Evolutionary conservation across 2,888 invertebrate genomes (phyloP), one percentile per base, ranked within the genome.

Genomic region (Agrenia bidenticulata): DNA sequence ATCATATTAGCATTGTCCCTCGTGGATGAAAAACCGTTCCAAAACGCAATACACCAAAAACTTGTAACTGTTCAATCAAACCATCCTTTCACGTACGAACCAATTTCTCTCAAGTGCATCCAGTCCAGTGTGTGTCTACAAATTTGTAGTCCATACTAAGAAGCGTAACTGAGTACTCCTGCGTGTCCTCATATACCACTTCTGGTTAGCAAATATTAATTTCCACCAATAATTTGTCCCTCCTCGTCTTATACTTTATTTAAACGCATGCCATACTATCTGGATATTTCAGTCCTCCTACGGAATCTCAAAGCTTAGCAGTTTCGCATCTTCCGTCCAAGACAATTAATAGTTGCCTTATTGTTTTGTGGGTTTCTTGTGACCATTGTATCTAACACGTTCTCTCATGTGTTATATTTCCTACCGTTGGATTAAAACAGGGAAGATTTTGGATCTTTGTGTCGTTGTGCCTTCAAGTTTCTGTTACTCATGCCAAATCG

Each of bases 1-100:
- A 15, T 45, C 45, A 45, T 45, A 5, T 7, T 32, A 51, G 55
- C 19, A 4, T 17, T 27, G 5, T 11, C n/a, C 13, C 24, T 42
- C 41, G 21, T 42, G 24, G 64, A 70, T 71, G 73, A 73, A 72
- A 73, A 73, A 73, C 73, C 71, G 71, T 73, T 57, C 57, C 57
- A 32, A 24, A 55, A 23, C 51, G 51, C 45, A n/a, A n/a, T n/a
- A n/a, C n/a, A n/a, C n/a, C 39, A 39, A 39, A 39, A 39, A 11
- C 39, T 15, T 11, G 39, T 15, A 39, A 39, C 15, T 39, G 39
- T 7, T 39, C 39, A 39, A n/a, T n/a, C n/a, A n/a, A n/a, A n/a
- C n/a, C n/a, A n/a, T 32, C 32, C 32, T 32, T 11, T 32, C 32
- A 7, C 11, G 5, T 32, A 32, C 32, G 32, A 32, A 32, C 4